Conservation (phyloP, 1,140 invertebrate species). For the Venustaconcha ellipsiformis region DNA sequence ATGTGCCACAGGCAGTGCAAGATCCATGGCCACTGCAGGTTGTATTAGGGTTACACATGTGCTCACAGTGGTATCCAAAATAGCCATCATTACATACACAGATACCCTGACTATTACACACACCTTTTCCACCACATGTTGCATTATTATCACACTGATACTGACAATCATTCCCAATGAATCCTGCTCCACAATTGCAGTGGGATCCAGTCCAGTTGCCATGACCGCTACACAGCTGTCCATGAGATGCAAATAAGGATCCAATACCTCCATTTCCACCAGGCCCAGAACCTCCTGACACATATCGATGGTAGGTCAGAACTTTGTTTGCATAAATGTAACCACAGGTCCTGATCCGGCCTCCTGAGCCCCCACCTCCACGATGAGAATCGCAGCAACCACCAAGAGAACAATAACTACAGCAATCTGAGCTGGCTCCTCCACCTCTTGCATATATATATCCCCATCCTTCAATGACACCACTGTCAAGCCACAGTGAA, state of each 20-base stretch:
- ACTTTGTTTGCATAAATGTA: conserved; percentile 44
- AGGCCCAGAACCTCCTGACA: conserved; percentile 25
- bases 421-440: conserved; percentile 26
- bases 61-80: conserved; percentile 49
- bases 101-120: conserved; percentile 40
- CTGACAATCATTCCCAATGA: conserved; percentile 48
- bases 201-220: conserved; percentile 30
- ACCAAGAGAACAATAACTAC: conserved; percentile 1
- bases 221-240: conserved; percentile 41
- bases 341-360: conserved; percentile 44
- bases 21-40: conserved; percentile 49
- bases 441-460: conserved; percentile 44
- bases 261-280: conserved; percentile 25
- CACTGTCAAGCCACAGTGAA: conserved; percentile 49
- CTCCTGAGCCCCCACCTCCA: conserved; percentile 51
- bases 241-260: conserved; percentile 23
- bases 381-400: conserved; percentile 29
- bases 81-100: conserved; percentile 49
- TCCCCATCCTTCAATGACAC: conserved; percentile 52
- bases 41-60: conserved; percentile 40
- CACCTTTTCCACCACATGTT: conserved; percentile 45
- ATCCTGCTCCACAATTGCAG: conserved; percentile 41
- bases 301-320: conserved; percentile 27
- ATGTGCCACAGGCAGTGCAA: conserved; percentile 46
- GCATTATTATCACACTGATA: conserved; percentile 34